Evolutionary conservation across 2,797 vertebrate genomes (phyloP).

Genomic region (Onychomys arenicola): DNA sequence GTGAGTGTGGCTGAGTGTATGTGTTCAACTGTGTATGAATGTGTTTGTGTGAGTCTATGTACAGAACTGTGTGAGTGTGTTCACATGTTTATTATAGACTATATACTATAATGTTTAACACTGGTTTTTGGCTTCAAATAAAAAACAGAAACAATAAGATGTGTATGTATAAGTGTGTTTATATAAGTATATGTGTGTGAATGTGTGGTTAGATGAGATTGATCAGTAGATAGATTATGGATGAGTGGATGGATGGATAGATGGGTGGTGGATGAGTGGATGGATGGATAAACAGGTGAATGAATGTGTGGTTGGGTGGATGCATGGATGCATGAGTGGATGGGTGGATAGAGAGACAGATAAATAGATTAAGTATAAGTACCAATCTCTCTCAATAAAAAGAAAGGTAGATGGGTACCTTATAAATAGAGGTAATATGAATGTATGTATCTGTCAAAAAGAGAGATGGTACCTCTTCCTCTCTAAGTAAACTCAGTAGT

Average conservation of each 20-base stretch:
- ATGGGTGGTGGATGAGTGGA: neutral
- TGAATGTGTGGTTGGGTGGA: neutral
- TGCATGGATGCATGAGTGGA: neutral
- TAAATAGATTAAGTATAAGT: neutral
- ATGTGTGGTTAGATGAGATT: neutral
- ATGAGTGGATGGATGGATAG: neutral
- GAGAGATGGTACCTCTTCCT: neutral
- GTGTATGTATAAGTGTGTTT: neutral
- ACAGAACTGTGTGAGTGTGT: neutral
- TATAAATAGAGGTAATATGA: neutral
- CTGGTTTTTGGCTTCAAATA: neutral
- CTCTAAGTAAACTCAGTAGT: neutral
- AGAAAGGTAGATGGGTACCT: neutral
- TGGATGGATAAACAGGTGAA: neutral
- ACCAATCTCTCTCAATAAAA: neutral
- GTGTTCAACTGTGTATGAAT: neutral
- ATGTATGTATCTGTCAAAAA: neutral
- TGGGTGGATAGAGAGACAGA: neutral
- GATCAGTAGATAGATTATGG: neutral
- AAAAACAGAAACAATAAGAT: conserved; percentile 7
- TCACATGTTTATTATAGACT: neutral
- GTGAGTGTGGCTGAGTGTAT: neutral
- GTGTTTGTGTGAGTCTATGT: neutral
- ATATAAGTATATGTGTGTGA: neutral
- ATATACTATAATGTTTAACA: neutral